These are phyloP conservation scores for Patiria pectinifera DNA, from an alignment of 53 echinoderm and acorn worm species.

Conservation along the genomic window DNA sequence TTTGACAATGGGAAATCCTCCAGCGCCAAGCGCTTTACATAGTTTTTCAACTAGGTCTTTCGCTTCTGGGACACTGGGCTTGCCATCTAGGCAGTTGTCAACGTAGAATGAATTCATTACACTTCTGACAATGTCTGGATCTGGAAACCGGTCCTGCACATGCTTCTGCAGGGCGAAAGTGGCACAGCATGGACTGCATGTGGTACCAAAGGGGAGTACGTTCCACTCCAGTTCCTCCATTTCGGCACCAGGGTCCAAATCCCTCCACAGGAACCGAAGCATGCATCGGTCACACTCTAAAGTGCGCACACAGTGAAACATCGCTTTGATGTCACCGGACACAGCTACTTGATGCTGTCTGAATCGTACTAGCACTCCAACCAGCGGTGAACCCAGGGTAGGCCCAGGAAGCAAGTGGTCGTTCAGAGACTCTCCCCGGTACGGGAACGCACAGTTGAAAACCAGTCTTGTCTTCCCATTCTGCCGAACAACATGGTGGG, in stretches of 20 bases:
- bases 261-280: slow-evolving; percentile 41
- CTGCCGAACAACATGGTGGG: background rate
- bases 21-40: too few relatives aligned
- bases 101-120: slow-evolving; percentile 1
- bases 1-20: too few relatives aligned
- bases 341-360: too few relatives aligned
- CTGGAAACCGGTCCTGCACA: background rate
- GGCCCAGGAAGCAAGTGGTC: too few relatives aligned
- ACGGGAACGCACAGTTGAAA: slow-evolving; percentile 58
- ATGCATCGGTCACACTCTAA: too few relatives aligned
- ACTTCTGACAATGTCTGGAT: slow-evolving; percentile 1
- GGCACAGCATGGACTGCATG: slow-evolving; percentile 62
- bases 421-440: slow-evolving; percentile 33
- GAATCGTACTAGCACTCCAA: too few relatives aligned
- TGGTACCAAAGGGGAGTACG: slow-evolving; percentile 44
- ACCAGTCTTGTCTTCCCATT: slow-evolving; percentile 28
- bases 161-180: slow-evolving; percentile 58
- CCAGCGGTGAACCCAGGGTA: too few relatives aligned
- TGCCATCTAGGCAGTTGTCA: background rate
- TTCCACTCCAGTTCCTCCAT: background rate
- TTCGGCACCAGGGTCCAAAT: background rate
- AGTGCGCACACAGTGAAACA: too few relatives aligned
- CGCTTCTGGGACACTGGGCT: too few relatives aligned
- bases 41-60: too few relatives aligned
- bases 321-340: too few relatives aligned